Evolutionary conservation across 2,888 invertebrate genomes (phyloP), one percentile per base, ranked within the genome.

Genomic region (Branchellion lobata): DNA sequence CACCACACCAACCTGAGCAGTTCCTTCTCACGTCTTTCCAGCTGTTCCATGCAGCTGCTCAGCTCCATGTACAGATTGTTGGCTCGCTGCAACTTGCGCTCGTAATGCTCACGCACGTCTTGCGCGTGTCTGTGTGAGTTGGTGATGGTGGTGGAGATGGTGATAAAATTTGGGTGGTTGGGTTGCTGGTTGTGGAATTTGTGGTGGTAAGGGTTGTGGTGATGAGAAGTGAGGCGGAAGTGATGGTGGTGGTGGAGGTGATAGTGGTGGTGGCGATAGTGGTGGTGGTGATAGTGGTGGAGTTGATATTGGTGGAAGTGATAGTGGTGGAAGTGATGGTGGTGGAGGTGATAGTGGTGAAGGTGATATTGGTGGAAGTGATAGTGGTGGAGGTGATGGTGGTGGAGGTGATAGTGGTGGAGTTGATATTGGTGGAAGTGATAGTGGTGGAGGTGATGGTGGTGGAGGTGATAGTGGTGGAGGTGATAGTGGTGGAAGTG

Each of bases 1-100:
- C 3, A 57, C 24, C 40, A 40, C 40, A 72, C 87, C 85, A 85
- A 89, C 89, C 92, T 92, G 18, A 91, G 90, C 31, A 94, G 89
- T 83, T 92, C 92, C 79, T 91, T 90, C 87, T 95, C 94, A 33
- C 93, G 90, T 84, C 94, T 92, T 82, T 96, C 94, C n/a, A 96
- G 88, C 85, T 95, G 94, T 8, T 93, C 89, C 85, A 94, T 90
- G 80, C 94, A 92, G 1, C 93, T 91, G 82, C 92, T 93, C 24
- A 96, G 90, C 87, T 97, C 95, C 88, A 93, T 90, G 87, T 93
- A 96, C 77, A 98, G 90, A 86, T 94, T 93, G 88, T 96, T 95
- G n/a, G 95, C 94, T 82, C 93, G 91, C 82, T 93, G 92, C 83
- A 97, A 87, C 87, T 96, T 95, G 81, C 93, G 90, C 86, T 96